Conservation (phyloP, 2,888 invertebrate genomes). For the Chironomus riparius region DNA sequence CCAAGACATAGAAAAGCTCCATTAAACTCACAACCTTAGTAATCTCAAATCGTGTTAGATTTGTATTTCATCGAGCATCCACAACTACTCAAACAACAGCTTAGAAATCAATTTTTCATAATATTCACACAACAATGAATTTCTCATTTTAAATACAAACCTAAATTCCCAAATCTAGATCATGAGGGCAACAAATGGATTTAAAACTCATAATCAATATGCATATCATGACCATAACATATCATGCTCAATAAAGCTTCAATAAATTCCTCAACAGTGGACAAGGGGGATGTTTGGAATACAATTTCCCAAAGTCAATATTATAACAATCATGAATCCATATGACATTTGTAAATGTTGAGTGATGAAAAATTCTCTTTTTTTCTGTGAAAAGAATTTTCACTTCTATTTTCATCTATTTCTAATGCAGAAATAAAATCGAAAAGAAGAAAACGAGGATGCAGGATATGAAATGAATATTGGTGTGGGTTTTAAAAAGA, state of each 20-base stretch:
- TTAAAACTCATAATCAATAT: too few species aligned
- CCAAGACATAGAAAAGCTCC: too few species aligned
- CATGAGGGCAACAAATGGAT: too few species aligned
- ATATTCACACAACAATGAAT: too few species aligned
- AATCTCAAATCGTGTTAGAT: too few species aligned
- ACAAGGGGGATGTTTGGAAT: neutral
- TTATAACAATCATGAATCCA: conserved; percentile 24
- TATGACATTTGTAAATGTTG: neutral
- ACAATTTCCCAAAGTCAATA: conserved; percentile 20
- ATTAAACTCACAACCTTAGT: too few species aligned
- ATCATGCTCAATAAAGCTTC: neutral
- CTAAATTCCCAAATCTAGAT: too few species aligned
- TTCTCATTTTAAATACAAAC: too few species aligned
- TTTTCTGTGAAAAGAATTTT: neutral
- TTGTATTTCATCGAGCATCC: too few species aligned
- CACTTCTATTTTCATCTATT: neutral
- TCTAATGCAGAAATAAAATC: neutral
- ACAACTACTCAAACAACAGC: too few species aligned
- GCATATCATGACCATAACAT: neutral
- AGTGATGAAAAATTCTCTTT: neutral
- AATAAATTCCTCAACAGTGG: neutral
- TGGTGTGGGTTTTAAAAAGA: neutral
- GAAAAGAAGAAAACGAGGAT: neutral
- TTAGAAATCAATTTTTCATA: too few species aligned
- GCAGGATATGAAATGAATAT: neutral